Evolutionary conservation across 1,140 invertebrate genomes (phyloP).

Genomic region (Dermatophagoides farinae): DNA sequence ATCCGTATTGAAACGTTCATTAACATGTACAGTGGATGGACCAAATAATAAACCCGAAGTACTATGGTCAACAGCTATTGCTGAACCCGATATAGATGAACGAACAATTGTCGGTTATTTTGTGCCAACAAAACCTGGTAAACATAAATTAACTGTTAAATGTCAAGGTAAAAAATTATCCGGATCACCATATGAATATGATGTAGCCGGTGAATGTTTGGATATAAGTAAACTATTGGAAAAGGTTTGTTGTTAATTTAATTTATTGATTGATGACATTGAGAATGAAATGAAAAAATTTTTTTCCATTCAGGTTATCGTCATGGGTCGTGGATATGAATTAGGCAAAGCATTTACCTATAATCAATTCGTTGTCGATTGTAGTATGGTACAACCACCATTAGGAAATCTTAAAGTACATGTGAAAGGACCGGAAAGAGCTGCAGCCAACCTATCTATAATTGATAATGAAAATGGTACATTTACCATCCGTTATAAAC

Average conservation of each 20-base stretch:
- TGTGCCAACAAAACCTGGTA: background rate
- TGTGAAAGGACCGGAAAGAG: background rate
- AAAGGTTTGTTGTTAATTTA: background rate
- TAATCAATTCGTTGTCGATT: conserved; percentile 11
- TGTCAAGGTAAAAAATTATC: background rate
- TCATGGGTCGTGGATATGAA: background rate
- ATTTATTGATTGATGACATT: too few species aligned
- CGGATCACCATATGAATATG: background rate
- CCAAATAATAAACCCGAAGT: background rate
- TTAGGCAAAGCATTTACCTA: conserved; percentile 4
- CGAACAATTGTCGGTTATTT: background rate
- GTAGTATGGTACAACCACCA: background rate
- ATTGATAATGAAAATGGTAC: conserved; percentile 89
- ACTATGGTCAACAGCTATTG: background rate
- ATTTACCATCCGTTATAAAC: conserved; percentile 79
- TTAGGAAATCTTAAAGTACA: conserved; percentile 5
- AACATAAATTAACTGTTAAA: background rate
- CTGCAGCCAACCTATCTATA: conserved; percentile 72
- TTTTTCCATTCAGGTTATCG: background rate
- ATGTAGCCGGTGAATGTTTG: background rate
- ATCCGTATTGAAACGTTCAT: background rate
- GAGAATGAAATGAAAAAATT: too few species aligned
- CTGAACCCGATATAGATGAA: background rate
- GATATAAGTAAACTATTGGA: background rate
- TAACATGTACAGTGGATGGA: background rate